Conservation (phyloP, 1,140 invertebrate genomes). For the Leptinotarsa lineolata region DNA sequence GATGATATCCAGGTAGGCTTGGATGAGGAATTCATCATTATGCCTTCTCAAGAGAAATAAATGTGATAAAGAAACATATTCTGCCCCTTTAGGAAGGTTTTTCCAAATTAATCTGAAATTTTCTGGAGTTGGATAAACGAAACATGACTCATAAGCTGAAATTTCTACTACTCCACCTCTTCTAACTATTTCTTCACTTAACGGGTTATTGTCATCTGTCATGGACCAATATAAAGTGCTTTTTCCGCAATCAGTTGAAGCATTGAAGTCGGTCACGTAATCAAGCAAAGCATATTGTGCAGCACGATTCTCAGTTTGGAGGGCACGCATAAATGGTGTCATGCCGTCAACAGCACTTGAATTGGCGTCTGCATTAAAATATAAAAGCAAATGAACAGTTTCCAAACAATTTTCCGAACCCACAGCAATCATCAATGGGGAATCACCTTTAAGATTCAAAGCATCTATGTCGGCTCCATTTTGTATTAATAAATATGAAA, state of each 20-base stretch:
- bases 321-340: conserved; percentile 37
- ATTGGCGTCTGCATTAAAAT: conserved; percentile 38
- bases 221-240: conserved; percentile 29
- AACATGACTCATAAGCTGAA: conserved; percentile 24
- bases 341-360: conserved; percentile 19
- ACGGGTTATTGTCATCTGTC: conserved; percentile 10
- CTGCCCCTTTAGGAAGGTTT: conserved; percentile 16
- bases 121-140: conserved; percentile 16
- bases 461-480: conserved; percentile 34
- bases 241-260: conserved; percentile 14
- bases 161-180: conserved; percentile 32
- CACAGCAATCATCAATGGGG: conserved; percentile 33
- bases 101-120: conserved; percentile 37
- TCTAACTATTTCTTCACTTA: conserved; percentile 32
- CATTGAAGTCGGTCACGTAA: conserved; percentile 36
- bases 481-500: conserved; percentile 32
- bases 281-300: conserved; percentile 33
- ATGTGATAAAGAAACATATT: no score
- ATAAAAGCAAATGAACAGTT: conserved; percentile 36
- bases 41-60: no score
- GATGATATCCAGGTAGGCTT: conserved; percentile 27
- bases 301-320: conserved; percentile 22
- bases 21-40: not conserved
- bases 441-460: conserved; percentile 33
- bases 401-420: conserved; percentile 25